These are phyloP conservation scores for Scomber colias DNA, from an alignment of 2,113 vertebrate genomes.

Conservation along the genomic window DNA sequence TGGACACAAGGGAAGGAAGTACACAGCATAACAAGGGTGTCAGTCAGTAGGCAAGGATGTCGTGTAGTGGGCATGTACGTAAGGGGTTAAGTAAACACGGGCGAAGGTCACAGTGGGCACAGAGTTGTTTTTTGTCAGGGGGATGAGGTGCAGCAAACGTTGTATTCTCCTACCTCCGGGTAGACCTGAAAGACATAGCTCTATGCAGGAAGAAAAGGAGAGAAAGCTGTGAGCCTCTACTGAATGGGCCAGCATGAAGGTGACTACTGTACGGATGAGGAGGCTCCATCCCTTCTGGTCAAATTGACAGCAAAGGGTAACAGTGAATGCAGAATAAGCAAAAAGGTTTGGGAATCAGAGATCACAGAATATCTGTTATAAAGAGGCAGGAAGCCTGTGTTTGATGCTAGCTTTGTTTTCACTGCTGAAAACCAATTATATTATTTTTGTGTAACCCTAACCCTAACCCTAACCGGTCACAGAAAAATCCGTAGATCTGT, in stretches of 20 bases:
- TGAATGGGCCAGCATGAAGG: constrained; percentile 47
- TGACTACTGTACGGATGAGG: constrained; percentile 30
- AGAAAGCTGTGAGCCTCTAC: constrained; percentile 72
- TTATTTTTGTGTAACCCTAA: background rate
- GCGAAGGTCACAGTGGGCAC: constrained; percentile 49
- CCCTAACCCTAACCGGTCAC: no score
- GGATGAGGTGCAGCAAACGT: constrained; percentile 70
- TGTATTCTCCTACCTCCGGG: constrained; percentile 82
- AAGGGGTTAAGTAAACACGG: constrained; percentile 60
- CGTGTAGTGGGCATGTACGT: constrained; percentile 55
- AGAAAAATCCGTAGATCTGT: background rate
- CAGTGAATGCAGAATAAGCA: constrained; percentile 6
- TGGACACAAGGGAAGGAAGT: constrained; percentile 53
- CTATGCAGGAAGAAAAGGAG: constrained; percentile 79
- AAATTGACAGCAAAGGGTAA: constrained; percentile 23
- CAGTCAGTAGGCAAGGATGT: constrained; percentile 70
- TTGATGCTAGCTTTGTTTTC: constrained; percentile 2
- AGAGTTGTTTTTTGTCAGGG: constrained; percentile 33
- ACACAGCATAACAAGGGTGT: constrained; percentile 73
- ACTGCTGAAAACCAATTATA: background rate
- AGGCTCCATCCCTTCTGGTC: constrained; percentile 11
- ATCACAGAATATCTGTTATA: background rate
- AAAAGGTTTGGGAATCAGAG: background rate
- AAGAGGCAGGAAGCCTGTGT: background rate
- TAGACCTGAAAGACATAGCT: constrained; percentile 85